phyloP scores from a whole-genome alignment of 2,797 vertebrate genomes.

The Rhynchonycteris naso region DNA sequence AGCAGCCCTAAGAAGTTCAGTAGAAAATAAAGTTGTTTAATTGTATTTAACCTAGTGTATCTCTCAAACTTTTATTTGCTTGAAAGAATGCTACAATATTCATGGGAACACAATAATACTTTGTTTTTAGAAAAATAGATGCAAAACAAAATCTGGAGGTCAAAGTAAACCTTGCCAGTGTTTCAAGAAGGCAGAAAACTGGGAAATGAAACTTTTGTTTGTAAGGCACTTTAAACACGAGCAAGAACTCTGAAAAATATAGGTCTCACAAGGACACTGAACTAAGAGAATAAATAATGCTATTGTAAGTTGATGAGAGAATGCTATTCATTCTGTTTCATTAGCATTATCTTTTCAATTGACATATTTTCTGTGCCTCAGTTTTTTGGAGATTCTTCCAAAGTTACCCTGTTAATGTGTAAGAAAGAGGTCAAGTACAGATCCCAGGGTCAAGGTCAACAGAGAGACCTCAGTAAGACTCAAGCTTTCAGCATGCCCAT shows the following conservation, averaged over 20 bases:
- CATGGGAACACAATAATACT: neutral
- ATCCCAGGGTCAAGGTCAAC: neutral
- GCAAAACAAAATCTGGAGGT: conserved; percentile 39
- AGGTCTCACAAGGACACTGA: neutral
- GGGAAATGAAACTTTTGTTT: neutral
- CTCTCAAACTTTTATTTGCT: conserved; percentile 22
- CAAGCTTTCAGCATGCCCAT: neutral
- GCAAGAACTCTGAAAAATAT: neutral
- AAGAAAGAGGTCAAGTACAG: neutral
- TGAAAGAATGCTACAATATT: neutral
- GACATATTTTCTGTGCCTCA: neutral
- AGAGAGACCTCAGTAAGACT: neutral
- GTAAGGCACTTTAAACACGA: neutral
- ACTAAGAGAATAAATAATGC: neutral
- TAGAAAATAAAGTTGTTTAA: conserved; percentile 1
- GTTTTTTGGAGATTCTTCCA: neutral
- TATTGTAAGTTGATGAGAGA: neutral
- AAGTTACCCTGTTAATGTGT: neutral
- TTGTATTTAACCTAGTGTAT: neutral
- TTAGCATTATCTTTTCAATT: neutral
- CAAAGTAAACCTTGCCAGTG: neutral
- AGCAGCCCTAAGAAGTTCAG: neutral
- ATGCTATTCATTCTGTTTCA: neutral
- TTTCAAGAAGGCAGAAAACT: neutral
- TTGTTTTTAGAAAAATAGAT: conserved; percentile 37